Percentiles rank a stretch among this genome's conserved stretches.
Evolutionary conservation across 2,113 vertebrate genomes (phyloP).

Genomic region (Felis catus): F.catus_Fca126_mat1.0 CM031417.1:32365501-32366000

Average conservation of each 20-base stretch:
- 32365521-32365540: slow-evolving; percentile 46
- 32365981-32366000: neutral
- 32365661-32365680: neutral
- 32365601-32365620: slow-evolving; percentile 16
- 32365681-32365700: slow-evolving; percentile 1
- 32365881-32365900: slow-evolving; percentile 49
- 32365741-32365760: neutral
- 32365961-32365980: neutral
- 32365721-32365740: neutral
- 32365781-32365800: neutral
- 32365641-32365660: neutral
- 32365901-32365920: slow-evolving; percentile 12
- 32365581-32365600: slow-evolving; percentile 38
- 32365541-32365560: neutral
- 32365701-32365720: neutral
- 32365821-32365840: slow-evolving; percentile 51
- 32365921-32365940: slow-evolving; percentile 50
- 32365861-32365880: slow-evolving; percentile 52
- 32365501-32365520: neutral
- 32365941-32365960: slow-evolving; percentile 18
- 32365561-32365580: slow-evolving; percentile 47
- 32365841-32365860: slow-evolving; percentile 49
- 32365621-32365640: slow-evolving; percentile 50
- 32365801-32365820: neutral
- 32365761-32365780: slow-evolving; percentile 12